Percentiles rank a stretch among this genome's conserved stretches.
Evolutionary conservation across 2,797 vertebrate genomes (phyloP).

Genomic region (Poliocrania exsul): DNA sequence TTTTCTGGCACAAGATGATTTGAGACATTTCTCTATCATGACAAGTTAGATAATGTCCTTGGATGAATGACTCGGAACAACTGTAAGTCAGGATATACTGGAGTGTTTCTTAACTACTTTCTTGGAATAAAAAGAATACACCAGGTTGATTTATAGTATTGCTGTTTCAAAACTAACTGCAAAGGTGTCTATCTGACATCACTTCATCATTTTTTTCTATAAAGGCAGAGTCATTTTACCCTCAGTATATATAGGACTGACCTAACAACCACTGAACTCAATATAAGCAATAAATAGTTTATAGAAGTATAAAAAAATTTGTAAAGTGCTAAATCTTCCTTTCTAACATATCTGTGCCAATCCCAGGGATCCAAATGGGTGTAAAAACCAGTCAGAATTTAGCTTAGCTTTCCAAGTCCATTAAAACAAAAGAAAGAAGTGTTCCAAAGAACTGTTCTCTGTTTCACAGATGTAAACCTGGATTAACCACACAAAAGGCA

Average conservation of each 20-base stretch:
- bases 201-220: neutral
- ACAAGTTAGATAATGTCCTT: neutral
- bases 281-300: neutral
- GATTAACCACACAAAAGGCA: slow-evolving; percentile 6
- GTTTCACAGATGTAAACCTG: neutral
- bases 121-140: neutral
- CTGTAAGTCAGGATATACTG: neutral
- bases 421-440: neutral
- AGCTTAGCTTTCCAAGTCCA: neutral
- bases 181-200: neutral
- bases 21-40: neutral
- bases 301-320: neutral
- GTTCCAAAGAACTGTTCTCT: neutral
- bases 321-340: neutral
- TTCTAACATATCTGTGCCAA: neutral
- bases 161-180: neutral
- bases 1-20: neutral
- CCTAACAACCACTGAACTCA: neutral
- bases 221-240: neutral
- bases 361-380: neutral
- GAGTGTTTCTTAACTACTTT: neutral
- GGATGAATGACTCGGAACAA: neutral
- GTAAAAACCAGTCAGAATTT: neutral
- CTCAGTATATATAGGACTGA: neutral
- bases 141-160: neutral